These are phyloP conservation scores for Leptinotarsa defecta DNA, from an alignment of 1,140 invertebrate species.

Conservation along the genomic window DNA sequence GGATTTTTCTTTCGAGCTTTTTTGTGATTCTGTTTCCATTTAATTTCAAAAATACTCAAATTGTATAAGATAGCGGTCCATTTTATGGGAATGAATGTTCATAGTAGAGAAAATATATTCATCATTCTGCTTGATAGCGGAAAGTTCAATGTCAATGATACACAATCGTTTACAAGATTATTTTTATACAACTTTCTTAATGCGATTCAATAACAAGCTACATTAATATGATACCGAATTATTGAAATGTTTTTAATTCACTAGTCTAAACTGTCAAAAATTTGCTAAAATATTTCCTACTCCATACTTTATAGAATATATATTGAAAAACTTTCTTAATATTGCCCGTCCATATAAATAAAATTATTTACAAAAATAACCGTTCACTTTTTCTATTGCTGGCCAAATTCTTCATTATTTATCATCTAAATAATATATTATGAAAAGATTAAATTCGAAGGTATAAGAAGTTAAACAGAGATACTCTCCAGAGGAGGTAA, in stretches of 20 bases:
- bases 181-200: no score
- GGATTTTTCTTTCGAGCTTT: no score
- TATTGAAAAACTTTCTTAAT: conserved; percentile 10
- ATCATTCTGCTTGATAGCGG: neutral
- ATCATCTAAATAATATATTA: neutral
- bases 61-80: no score
- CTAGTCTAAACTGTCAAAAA: conserved; percentile 23
- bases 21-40: no score
- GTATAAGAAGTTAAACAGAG: no score
- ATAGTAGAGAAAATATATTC: neutral
- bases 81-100: no score
- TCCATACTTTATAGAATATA: conserved; percentile 21
- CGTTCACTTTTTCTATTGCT: neutral
- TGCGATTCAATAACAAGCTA: neutral
- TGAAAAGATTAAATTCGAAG: conserved; percentile 2
- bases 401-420: no score
- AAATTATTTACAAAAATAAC: neutral
- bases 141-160: neutral
- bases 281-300: conserved; percentile 28
- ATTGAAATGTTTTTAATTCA: conserved; percentile 6
- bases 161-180: no score
- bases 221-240: conserved; percentile 2
- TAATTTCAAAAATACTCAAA: no score
- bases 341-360: conserved; percentile 7
- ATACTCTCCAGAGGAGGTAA: no score